Percentiles rank a stretch among this genome's conserved stretches.
Conservation (phyloP, 2,113 vertebrate species). For the Myotis brandtii region DNA sequence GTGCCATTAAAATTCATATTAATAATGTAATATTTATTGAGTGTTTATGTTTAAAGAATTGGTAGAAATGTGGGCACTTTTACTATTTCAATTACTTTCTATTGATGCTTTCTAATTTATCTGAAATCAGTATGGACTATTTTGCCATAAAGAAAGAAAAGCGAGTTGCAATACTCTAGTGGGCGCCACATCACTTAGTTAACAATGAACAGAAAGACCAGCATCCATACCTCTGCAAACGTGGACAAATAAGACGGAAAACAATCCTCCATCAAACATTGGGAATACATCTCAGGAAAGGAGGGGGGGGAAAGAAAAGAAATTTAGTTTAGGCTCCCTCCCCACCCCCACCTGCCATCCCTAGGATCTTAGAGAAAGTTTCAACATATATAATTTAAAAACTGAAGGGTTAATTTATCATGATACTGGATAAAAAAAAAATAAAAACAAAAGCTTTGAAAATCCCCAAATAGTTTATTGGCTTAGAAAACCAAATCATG, state of each 20-base stretch:
- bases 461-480: slow-evolving; percentile 81
- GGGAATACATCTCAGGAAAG: slow-evolving; percentile 26
- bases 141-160: slow-evolving; percentile 34
- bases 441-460: slow-evolving; percentile 50
- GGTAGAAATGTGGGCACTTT: background rate
- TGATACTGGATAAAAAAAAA: background rate
- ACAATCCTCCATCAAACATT: background rate
- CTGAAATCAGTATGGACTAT: background rate
- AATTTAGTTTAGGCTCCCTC: background rate
- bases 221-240: background rate
- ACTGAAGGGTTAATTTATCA: slow-evolving; percentile 83
- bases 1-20: background rate
- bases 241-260: slow-evolving; percentile 9
- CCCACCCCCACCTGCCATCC: background rate
- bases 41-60: background rate
- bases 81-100: slow-evolving; percentile 44
- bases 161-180: background rate
- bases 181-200: background rate
- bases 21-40: background rate
- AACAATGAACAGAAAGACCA: background rate
- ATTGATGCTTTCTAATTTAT: background rate
- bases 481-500: slow-evolving; percentile 84
- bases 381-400: slow-evolving; percentile 73
- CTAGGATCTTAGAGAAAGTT: slow-evolving; percentile 72
- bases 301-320: background rate